Base-by-base conservation (phyloP, 2,113 vertebrate genomes). In the Silurus asotus region DNA sequence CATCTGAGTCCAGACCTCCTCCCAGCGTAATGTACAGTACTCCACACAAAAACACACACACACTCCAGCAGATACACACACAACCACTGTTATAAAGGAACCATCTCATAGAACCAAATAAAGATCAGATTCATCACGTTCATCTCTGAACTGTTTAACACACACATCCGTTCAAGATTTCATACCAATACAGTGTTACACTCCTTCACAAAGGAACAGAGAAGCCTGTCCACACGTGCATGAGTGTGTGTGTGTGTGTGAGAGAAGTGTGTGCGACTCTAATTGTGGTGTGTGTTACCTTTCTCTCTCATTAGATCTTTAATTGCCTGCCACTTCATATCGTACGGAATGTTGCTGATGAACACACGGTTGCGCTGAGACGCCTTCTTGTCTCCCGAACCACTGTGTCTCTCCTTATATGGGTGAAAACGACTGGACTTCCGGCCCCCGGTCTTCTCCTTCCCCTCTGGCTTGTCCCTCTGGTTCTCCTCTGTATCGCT, bases 261-360 rank as follows among this genome's bases (percentile, higher is more conserved):
- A 1, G 51, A 0, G 51, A 4, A 83, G 64, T 58, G 83, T 19
- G 77, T 48, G 61, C 28, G 90, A 83, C 69, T 80, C 51, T 58
- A 62, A 83, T 85, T 81, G 65, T 51, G 49, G 83, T 80, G 84
- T 87, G 91, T 59, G 89, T 94, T 99, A 99, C 98, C 98, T 99
- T 98, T 99, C 91, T 99, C 98, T 92, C 98, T 96, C 98, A 99
- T 99, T 76, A 99, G 96, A 94, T 99, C 98, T 98, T 99, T 99
- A 94, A 99, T 99, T 85, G 97, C 97, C 95, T 99, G 98, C 98
- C 98, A 99, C 93, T 99, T 99, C 97, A 98, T 98, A 92, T 99
- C 98, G 94, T 99, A 99, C 0, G 98, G 98, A 90, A 99, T 99
- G 92, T 99, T 99, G 95, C 98, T 99, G 94, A 99, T 98, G 93